Base-by-base conservation (phyloP, 2,113 vertebrate species). In the Sisor rabdophorus region DNA sequence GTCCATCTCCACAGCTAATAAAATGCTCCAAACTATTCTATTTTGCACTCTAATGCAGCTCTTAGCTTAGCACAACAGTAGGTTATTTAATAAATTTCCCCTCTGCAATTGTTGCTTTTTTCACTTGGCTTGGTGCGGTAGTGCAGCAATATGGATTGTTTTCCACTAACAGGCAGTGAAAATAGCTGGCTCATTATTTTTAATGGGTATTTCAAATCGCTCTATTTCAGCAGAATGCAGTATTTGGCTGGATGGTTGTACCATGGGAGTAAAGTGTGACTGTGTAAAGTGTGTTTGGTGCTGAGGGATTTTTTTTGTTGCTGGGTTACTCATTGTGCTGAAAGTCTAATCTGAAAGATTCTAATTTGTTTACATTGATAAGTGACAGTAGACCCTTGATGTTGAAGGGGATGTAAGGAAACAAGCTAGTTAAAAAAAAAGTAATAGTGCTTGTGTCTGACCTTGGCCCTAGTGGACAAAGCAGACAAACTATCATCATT, bases 401-500 rank as follows among this genome's bases (percentile, higher is more conserved):
- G 71, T 78, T 40, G 59, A 68, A 68, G 26, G 73, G 63, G 56
- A 67, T 52, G 70, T 61, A 40, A 40, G 56, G 53, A 58, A 53
- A 36, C 67, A 71, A 40, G 50, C 61, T 74, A 73, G 73, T 47
- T 56, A 30, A 67, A 75, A 47, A 60, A 36, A 36, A n/a, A n/a
- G 32, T 84, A 76, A 85, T 82, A 50, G 70, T 80, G 77, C 82
- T 82, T 80, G 63, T 30, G 20, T 76, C 68, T 65, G 71, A 75
- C 71, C 47, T 48, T 63, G 73, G 75, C 78, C 77, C 77, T 75
- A 78, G 79, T 79, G 82, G 73, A 54, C 61, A 69, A 47, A 52
- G 59, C 50, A 59, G 48, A 69, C 74, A 79, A 81, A 86, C 81
- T 84, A 67, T 80, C 76, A 84, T 86, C 68, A 82, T 83, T 83